These are phyloP conservation scores for Tonatia bakeri DNA, from an alignment of 2,113 vertebrate genomes.

Conservation along the genomic window DNA sequence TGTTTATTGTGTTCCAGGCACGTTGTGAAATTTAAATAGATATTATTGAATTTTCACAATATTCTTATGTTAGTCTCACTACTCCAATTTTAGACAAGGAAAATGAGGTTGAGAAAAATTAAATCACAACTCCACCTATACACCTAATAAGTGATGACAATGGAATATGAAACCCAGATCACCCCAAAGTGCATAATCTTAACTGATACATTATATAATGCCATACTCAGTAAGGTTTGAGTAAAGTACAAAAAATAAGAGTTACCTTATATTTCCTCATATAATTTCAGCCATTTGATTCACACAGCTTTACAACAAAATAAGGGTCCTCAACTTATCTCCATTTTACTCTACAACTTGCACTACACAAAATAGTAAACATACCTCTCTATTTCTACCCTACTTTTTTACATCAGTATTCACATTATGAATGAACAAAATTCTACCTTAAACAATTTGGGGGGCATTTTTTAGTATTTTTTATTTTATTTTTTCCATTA, in stretches of 20 bases:
- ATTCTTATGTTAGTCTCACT: neutral
- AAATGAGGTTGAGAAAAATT: slow-evolving; percentile 16
- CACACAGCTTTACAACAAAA: neutral
- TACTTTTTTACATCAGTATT: neutral
- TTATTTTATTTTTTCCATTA: no score
- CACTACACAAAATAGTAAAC: neutral
- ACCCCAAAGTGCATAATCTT: neutral
- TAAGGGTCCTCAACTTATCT: neutral
- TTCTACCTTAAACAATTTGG: neutral
- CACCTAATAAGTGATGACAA: neutral
- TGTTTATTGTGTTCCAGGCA: neutral
- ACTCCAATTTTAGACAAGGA: neutral
- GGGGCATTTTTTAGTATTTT: no score
- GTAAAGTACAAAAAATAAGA: neutral
- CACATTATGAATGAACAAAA: slow-evolving; percentile 6
- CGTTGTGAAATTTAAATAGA: neutral
- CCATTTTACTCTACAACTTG: neutral
- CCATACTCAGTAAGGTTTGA: neutral
- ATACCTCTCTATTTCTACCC: neutral
- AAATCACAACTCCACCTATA: neutral
- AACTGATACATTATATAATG: neutral
- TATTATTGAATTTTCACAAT: neutral
- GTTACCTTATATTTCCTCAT: neutral
- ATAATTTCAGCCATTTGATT: neutral
- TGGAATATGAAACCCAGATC: neutral